A percentile compares a stretch with the other conserved stretches of the same genome.
Conservation (phyloP, 2,113 vertebrate species). For the Melanerpes formicivorus region DNA sequence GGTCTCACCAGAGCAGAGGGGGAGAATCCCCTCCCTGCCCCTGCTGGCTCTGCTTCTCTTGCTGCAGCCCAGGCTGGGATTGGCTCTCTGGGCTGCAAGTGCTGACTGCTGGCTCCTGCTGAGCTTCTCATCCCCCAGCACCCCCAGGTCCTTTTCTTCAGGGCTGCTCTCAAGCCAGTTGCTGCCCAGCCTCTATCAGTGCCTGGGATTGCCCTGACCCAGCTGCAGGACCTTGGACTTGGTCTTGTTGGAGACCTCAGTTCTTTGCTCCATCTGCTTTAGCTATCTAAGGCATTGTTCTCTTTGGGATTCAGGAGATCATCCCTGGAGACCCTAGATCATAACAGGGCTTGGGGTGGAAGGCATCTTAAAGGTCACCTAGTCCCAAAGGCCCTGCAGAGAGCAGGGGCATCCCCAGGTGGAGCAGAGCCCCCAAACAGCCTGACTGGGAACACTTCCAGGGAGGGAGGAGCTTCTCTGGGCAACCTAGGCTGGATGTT, state of each 20-base stretch:
- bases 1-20: too few relatives aligned
- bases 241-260: neutral
- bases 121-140: too few relatives aligned
- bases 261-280: neutral
- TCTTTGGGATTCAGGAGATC: neutral
- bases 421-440: neutral
- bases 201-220: too few relatives aligned
- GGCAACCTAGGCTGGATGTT: neutral
- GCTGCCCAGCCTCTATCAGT: too few relatives aligned
- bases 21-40: too few relatives aligned
- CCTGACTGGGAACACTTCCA: neutral
- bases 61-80: too few relatives aligned
- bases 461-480: neutral
- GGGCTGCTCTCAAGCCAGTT: too few relatives aligned
- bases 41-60: too few relatives aligned
- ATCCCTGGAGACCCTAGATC: neutral
- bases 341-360: neutral
- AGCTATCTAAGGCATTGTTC: neutral
- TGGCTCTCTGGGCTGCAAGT: too few relatives aligned
- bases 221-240: too few relatives aligned
- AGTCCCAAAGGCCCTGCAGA: neutral
- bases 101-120: too few relatives aligned
- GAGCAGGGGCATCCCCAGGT: neutral
- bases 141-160: too few relatives aligned
- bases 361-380: neutral